phyloP scores from a whole-genome alignment of 2,113 vertebrate species.

The Entosphenus tridentatus region DNA sequence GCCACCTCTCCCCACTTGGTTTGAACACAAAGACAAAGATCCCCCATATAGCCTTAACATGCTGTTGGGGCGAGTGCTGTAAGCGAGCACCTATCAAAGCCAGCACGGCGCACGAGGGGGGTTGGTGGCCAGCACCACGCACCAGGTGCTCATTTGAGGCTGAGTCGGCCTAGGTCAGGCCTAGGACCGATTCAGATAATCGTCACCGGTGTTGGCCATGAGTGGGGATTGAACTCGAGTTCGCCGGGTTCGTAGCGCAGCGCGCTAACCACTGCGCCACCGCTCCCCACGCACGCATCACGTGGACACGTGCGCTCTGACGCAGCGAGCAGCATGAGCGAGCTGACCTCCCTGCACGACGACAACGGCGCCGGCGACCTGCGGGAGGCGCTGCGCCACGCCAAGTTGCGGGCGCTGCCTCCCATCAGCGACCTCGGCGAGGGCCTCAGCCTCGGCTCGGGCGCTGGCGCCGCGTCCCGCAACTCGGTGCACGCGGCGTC shows the following conservation, averaged over 20 bases:
- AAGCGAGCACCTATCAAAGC: no score
- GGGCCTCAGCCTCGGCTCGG: constrained; percentile 25
- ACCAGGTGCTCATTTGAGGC: background rate
- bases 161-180: constrained; percentile 1
- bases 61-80: no score
- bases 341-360: constrained; percentile 53
- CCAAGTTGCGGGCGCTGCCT: constrained; percentile 46
- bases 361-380: constrained; percentile 33
- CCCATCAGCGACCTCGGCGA: constrained; percentile 34
- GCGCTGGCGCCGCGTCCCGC: no score
- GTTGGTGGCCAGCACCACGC: no score
- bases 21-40: no score
- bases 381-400: constrained; percentile 40
- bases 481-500: no score
- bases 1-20: no score
- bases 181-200: constrained; percentile 3
- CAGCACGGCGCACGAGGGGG: no score
- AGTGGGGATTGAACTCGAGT: background rate
- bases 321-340: constrained; percentile 42
- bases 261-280: background rate
- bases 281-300: background rate
- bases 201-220: background rate
- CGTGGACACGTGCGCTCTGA: constrained; percentile 9
- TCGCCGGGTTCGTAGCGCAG: background rate
- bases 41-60: no score